Evolutionary conservation across 2,888 invertebrate genomes (phyloP).

Genomic region (Machimus atricapillus): DNA sequence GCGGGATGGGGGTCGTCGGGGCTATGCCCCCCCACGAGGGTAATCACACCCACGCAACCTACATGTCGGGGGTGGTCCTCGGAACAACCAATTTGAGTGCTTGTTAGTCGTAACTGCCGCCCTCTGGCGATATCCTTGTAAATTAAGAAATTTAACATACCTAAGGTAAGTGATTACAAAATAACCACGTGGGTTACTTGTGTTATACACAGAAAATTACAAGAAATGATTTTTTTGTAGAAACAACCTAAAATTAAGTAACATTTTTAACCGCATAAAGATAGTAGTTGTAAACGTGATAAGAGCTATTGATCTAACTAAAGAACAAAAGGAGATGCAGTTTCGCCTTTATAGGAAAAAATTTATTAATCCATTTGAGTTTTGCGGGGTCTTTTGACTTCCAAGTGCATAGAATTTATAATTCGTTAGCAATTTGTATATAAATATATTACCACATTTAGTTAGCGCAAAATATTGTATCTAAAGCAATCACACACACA

Average conservation of each 20-base stretch:
- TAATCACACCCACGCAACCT: slow-evolving; percentile 55
- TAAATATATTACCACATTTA: neutral
- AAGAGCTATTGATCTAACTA: neutral
- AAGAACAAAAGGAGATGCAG: neutral
- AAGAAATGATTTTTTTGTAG: neutral
- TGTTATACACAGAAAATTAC: neutral
- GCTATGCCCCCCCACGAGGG: neutral
- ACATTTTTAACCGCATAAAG: neutral
- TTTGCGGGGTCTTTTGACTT: neutral
- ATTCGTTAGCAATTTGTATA: neutral
- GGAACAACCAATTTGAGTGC: slow-evolving; percentile 60
- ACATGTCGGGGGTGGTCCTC: slow-evolving; percentile 60
- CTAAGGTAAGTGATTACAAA: neutral
- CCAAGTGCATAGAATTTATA: neutral
- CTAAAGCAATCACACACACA: neutral
- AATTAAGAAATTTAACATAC: neutral
- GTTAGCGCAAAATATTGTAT: neutral
- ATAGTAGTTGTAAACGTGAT: neutral
- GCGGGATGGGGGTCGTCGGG: slow-evolving; percentile 47
- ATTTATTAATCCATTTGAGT: neutral
- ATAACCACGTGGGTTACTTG: neutral
- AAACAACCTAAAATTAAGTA: neutral
- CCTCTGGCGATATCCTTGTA: slow-evolving; percentile 3
- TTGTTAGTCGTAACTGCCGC: slow-evolving; percentile 52
- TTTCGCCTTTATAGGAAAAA: neutral